Percentiles rank a stretch among this genome's conserved stretches.
phyloP scores from a whole-genome alignment of 2,113 vertebrate species.

The Trematocara nigrifrons region DNA sequence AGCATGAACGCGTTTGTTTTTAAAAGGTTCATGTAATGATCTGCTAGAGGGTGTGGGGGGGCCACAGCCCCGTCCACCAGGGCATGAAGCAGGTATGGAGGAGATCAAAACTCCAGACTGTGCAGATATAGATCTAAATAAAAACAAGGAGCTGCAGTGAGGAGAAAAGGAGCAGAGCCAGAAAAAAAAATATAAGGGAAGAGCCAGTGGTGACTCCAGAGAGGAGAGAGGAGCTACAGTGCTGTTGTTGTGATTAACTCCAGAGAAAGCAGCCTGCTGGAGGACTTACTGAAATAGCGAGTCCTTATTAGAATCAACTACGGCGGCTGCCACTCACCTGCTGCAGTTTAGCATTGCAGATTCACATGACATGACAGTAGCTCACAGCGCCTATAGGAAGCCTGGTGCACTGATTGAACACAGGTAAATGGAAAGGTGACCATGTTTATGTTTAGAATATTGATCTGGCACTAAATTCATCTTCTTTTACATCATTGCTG shows the following conservation, averaged over 20 bases:
- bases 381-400: neutral
- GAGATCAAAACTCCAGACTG: neutral
- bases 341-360: constrained; percentile 31
- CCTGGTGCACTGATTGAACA: neutral
- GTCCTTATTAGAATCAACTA: constrained; percentile 44
- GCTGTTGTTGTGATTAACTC: constrained; percentile 23
- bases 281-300: constrained; percentile 39
- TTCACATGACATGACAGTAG: neutral
- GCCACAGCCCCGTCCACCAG: too few relatives aligned
- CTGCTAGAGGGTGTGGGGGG: too few relatives aligned
- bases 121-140: constrained; percentile 26
- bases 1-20: too few relatives aligned
- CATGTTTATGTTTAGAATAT: neutral
- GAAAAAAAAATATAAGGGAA: neutral
- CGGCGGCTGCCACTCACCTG: constrained; percentile 45
- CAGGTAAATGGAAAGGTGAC: neutral
- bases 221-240: neutral
- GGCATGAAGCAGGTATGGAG: too few relatives aligned
- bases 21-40: too few relatives aligned
- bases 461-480: neutral
- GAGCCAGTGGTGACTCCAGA: constrained; percentile 10
- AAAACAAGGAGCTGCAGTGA: neutral
- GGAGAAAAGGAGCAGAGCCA: neutral
- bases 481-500: neutral
- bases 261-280: constrained; percentile 27